Conservation (phyloP, 2,888 invertebrate genomes). For the Melieria crassipennis region DNA sequence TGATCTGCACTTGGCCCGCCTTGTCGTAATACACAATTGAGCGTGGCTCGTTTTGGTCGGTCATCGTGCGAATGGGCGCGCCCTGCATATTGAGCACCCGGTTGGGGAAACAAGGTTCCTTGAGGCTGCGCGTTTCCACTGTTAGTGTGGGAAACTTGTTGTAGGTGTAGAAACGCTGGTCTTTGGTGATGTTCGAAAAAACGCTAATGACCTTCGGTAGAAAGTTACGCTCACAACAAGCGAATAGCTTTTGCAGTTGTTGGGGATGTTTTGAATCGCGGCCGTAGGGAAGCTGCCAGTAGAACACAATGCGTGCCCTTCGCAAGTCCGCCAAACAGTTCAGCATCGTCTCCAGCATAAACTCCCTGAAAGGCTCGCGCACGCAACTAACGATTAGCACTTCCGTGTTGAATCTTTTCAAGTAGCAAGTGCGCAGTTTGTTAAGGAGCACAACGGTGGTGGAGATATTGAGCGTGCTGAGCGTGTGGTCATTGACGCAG, state of each 20-base stretch:
- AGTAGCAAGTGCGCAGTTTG: too few relatives aligned
- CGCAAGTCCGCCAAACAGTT: too few relatives aligned
- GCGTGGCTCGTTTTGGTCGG: constrained; percentile 45
- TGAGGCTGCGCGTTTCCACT: neutral
- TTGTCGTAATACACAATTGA: constrained; percentile 42
- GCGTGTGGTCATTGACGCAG: too few relatives aligned
- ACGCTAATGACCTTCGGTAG: constrained; percentile 31
- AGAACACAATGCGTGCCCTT: too few relatives aligned
- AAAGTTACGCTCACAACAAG: constrained; percentile 1
- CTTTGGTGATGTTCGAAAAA: constrained; percentile 15
- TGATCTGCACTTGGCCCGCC: constrained; percentile 27
- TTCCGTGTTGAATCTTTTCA: too few relatives aligned
- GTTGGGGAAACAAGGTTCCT: constrained; percentile 13
- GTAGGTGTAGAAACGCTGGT: constrained; percentile 13
- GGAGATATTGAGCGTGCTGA: too few relatives aligned
- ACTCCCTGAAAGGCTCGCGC: too few relatives aligned
- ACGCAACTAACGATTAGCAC: too few relatives aligned
- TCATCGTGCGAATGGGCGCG: constrained; percentile 12
- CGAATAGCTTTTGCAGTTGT: constrained; percentile 7
- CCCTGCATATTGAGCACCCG: constrained; percentile 28
- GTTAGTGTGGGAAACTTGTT: constrained; percentile 28
- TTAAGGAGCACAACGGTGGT: too few relatives aligned
- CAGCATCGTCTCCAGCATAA: too few relatives aligned
- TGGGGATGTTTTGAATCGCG: too few relatives aligned
- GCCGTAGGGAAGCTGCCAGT: too few relatives aligned